phyloP scores from a whole-genome alignment of 1,140 invertebrate genomes.

The Apis laboriosa region DNA sequence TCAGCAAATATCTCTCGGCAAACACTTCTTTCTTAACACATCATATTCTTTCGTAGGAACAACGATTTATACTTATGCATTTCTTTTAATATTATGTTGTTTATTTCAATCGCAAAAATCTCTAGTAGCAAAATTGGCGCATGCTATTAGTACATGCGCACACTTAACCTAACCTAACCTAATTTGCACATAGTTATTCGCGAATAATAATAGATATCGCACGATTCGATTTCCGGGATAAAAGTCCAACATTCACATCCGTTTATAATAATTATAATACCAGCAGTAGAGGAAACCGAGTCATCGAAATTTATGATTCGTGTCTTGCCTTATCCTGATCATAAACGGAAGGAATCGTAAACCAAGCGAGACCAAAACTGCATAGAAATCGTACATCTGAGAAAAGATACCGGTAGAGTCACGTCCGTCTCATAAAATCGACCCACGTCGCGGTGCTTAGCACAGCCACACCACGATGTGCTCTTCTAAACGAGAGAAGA shows the following conservation, averaged over 20 bases:
- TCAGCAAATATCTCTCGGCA: slow-evolving; percentile 45
- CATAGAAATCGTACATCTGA: not conserved
- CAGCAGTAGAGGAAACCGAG: not conserved
- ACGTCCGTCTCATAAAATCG: slow-evolving; percentile 31
- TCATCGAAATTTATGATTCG: not conserved
- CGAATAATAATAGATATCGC: not conserved
- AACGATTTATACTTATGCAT: slow-evolving; percentile 26
- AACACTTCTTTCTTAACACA: slow-evolving; percentile 44
- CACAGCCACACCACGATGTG: not conserved
- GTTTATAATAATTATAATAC: not conserved
- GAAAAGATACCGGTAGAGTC: not conserved
- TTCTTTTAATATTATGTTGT: not conserved
- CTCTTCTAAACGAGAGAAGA: slow-evolving; percentile 28
- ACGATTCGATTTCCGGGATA: not conserved
- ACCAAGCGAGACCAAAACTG: not conserved
- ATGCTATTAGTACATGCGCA: too few relatives aligned
- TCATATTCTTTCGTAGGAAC: slow-evolving; percentile 14
- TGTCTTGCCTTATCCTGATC: not conserved
- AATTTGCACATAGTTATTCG: not conserved
- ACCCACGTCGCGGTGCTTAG: slow-evolving; percentile 16
- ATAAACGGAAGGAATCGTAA: slow-evolving; percentile 4
- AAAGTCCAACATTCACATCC: not conserved
- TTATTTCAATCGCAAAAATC: not conserved
- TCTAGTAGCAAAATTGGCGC: too few relatives aligned
- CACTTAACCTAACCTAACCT: too few relatives aligned